A percentile compares a stretch with the other conserved stretches of the same genome.
Evolutionary conservation across 2,113 vertebrate genomes (phyloP).

Genomic region (Cheilinus undulatus): DNA sequence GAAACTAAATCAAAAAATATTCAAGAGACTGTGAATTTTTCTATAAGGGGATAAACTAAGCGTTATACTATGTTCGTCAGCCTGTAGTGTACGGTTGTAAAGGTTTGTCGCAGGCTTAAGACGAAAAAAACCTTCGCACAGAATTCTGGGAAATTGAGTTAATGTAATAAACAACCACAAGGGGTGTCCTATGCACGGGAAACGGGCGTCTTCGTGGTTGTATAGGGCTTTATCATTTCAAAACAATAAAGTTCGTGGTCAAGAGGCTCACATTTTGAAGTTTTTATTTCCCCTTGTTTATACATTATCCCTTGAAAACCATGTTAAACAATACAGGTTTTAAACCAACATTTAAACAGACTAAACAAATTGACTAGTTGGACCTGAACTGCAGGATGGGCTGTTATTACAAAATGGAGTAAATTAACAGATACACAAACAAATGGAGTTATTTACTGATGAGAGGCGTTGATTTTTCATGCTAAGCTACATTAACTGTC

Average conservation of each 20-base stretch:
- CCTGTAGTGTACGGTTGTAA: rapidly evolving
- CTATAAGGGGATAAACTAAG: not conserved
- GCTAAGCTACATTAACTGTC: constrained; percentile 80
- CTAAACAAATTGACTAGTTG: constrained; percentile 79
- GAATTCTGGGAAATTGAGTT: constrained; percentile 66
- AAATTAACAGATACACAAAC: constrained; percentile 78
- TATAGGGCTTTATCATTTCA: constrained; percentile 10
- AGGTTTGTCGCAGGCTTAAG: constrained; percentile 67
- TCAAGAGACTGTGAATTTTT: rapidly evolving
- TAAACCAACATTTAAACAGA: constrained; percentile 83
- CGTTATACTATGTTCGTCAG: not conserved
- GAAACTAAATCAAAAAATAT: not conserved
- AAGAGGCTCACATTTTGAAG: constrained; percentile 79
- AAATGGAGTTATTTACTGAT: constrained; percentile 80
- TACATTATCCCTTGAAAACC: constrained; percentile 83
- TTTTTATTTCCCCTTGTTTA: constrained; percentile 81
- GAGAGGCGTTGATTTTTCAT: constrained; percentile 73
- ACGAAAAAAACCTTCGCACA: constrained; percentile 24
- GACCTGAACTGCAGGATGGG: constrained; percentile 70
- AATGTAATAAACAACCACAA: not conserved
- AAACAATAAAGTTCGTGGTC: constrained; percentile 72
- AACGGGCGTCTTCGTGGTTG: no score
- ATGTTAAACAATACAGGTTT: constrained; percentile 82
- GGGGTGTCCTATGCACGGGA: not conserved
- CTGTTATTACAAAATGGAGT: constrained; percentile 72